phyloP scores from a whole-genome alignment of 1,140 invertebrate species.

The Pomacea maculata region DNA sequence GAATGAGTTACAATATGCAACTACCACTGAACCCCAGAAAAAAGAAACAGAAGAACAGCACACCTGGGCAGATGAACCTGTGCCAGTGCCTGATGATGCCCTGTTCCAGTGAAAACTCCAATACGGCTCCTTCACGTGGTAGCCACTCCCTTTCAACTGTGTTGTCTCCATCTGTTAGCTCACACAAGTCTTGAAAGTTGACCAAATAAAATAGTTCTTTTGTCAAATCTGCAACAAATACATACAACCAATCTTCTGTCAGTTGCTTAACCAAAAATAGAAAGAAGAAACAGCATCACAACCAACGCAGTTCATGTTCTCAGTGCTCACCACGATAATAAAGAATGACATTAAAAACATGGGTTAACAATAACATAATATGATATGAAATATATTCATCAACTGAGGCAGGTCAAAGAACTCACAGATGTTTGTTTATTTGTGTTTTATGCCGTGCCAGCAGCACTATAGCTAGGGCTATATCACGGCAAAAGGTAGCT shows the following conservation, averaged over 20 bases:
- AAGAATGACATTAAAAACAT: too few relatives aligned
- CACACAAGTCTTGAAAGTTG: conserved; percentile 20
- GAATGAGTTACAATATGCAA: too few relatives aligned
- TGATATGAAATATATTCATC: too few relatives aligned
- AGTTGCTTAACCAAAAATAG: neutral
- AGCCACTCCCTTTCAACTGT: conserved; percentile 4
- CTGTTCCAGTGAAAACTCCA: neutral
- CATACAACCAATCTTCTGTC: too few relatives aligned
- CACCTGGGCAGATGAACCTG: conserved; percentile 10
- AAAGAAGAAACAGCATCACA: neutral
- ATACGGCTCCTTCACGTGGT: neutral
- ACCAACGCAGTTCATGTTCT: neutral
- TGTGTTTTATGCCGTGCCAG: too few relatives aligned
- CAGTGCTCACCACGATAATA: too few relatives aligned
- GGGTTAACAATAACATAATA: too few relatives aligned
- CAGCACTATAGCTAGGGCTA: too few relatives aligned
- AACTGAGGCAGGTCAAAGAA: too few relatives aligned
- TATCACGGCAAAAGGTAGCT: too few relatives aligned
- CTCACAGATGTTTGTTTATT: too few relatives aligned
- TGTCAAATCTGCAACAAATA: conserved; percentile 7
- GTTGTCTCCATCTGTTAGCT: conserved; percentile 1
- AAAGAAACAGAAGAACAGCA: neutral
- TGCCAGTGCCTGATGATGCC: conserved; percentile 13
- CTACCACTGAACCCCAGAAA: too few relatives aligned
- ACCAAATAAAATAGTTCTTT: conserved; percentile 10